phyloP scores from a whole-genome alignment of 2,113 vertebrate genomes.

The Megaceryle torquata region DNA sequence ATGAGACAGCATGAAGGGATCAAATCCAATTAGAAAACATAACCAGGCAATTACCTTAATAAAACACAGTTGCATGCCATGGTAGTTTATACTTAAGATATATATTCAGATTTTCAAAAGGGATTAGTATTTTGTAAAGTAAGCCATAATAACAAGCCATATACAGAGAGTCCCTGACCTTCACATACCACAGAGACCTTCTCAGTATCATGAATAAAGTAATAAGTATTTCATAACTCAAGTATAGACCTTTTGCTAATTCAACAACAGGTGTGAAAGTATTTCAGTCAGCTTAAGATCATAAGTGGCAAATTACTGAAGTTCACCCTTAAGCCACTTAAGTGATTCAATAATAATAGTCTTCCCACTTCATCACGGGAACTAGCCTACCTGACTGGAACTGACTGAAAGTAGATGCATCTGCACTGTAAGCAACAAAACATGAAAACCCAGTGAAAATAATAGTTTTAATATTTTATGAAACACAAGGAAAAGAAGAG shows the following conservation, averaged over 20 bases:
- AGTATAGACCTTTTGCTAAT: not conserved
- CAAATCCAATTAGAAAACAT: not conserved
- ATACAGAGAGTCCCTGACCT: not conserved
- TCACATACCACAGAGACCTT: not conserved
- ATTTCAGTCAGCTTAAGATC: not conserved
- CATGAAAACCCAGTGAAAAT: not conserved
- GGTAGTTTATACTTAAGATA: not conserved
- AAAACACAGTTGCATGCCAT: not conserved
- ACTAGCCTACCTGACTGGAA: not conserved
- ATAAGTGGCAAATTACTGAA: not conserved
- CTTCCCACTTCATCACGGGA: not conserved
- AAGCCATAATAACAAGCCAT: not conserved
- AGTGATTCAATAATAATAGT: not conserved
- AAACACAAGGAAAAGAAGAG: not conserved
- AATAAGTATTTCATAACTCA: not conserved
- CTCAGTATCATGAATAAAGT: not conserved
- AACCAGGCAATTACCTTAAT: not conserved
- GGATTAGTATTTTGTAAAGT: not conserved
- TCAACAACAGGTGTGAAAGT: not conserved
- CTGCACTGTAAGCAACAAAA: not conserved
- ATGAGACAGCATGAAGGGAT: not conserved
- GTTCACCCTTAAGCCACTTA: not conserved
- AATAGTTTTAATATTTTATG: not conserved
- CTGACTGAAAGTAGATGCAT: not conserved
- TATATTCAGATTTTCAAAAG: not conserved